Conservation (phyloP, 2,797 vertebrate genomes). For the Australoheros facetus region DNA sequence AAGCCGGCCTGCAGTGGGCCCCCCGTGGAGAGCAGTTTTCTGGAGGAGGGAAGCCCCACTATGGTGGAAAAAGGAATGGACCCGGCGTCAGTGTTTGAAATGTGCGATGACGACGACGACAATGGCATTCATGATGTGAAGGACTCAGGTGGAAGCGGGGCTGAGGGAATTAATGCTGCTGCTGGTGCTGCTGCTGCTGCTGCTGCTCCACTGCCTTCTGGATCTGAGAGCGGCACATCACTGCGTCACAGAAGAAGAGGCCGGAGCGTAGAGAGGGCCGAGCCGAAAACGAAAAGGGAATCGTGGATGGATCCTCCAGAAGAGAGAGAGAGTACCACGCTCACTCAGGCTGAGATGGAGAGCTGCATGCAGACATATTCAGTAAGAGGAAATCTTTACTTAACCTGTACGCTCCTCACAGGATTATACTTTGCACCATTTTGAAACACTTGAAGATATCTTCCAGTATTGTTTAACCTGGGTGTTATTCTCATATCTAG, state of each 20-base stretch:
- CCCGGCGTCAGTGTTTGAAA: conserved; percentile 87
- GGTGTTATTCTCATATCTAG: background rate
- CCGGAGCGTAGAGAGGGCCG: conserved; percentile 70
- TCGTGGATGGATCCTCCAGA: conserved; percentile 96
- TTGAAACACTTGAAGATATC: background rate
- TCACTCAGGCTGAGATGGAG: conserved; percentile 95
- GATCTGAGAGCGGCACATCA: conserved; percentile 70
- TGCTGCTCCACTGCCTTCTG: conserved; percentile 19
- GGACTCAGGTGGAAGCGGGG: conserved; percentile 60
- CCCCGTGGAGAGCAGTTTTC: conserved; percentile 81
- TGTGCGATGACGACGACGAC: conserved; percentile 90
- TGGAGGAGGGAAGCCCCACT: conserved; percentile 95
- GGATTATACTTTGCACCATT: background rate
- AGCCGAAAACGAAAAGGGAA: conserved; percentile 79
- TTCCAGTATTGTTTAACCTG: background rate
- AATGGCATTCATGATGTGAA: conserved; percentile 76
- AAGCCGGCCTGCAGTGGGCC: conserved; percentile 68
- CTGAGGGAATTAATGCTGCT: conserved; percentile 35
- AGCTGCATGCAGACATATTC: conserved; percentile 97
- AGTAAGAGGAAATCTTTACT: conserved; percentile 75
- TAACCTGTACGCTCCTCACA: background rate
- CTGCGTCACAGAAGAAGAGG: conserved; percentile 74
- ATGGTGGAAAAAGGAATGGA: conserved; percentile 97
- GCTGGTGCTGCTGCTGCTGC: background rate
- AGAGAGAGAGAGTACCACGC: conserved; percentile 81